Percentiles rank a stretch among this genome's conserved stretches.
Conservation (phyloP, 2,797 vertebrate genomes). For the Molossus molossus region DNA sequence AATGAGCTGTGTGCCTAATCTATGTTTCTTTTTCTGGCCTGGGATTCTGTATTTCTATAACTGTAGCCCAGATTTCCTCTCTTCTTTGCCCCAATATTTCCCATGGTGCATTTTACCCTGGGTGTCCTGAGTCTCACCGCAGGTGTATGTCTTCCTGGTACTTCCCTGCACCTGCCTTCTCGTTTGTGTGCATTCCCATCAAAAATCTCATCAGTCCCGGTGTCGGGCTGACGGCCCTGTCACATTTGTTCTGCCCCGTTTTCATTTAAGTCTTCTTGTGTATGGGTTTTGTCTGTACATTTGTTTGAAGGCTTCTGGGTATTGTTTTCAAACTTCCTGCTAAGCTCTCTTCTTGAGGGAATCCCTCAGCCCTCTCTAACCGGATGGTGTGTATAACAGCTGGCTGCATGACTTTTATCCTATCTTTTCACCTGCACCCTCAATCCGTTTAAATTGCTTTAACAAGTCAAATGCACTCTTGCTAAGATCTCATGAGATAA, state of each 20-base stretch:
- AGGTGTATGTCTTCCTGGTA: no score
- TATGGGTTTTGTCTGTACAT: neutral
- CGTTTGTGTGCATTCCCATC: neutral
- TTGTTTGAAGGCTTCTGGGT: neutral
- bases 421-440: neutral
- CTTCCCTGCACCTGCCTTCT: neutral
- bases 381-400: neutral
- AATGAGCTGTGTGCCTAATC: neutral
- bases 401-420: neutral
- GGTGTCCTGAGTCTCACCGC: neutral
- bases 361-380: neutral
- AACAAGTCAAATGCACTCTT: neutral
- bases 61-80: neutral
- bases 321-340: neutral
- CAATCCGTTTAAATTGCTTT: neutral
- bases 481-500: neutral
- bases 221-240: no score
- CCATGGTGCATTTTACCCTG: neutral
- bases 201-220: neutral
- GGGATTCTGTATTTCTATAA: neutral
- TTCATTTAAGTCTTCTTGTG: neutral
- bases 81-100: neutral
- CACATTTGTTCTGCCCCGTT: rapidly evolving
- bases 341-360: neutral
- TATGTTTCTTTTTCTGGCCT: neutral